Evolutionary conservation across 30 jellyfish, hydroid and myxozoan species (phyloP), one percentile per base, ranked within the genome.

Genomic region (Morbakka virulenta): DNA sequence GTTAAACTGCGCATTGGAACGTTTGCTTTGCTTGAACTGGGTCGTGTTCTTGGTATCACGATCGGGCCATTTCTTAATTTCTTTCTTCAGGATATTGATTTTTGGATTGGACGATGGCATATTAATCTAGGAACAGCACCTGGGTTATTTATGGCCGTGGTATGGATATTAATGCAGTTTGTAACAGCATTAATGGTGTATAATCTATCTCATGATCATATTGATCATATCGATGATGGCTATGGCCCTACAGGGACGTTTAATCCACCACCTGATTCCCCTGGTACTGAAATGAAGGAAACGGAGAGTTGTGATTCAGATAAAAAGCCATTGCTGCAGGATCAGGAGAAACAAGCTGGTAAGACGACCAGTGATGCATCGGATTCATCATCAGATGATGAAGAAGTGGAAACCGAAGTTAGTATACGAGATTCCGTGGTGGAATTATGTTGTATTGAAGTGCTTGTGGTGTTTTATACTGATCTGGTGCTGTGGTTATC

Each of bases 401-500:
- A 67, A 28, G 86, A 86, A 17, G 35, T 47, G 27, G 33, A 36
- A 23, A 27, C 14, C 0, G 81, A 35, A 12, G 68, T 83, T 1
- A 76, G 81, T 50, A 32, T 86, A 24, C 70, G 69, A 26, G 87
- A 78, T 1, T 79, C 91, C 28, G 28, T 86, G 11, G 69, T 53
- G 71, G 91, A 86, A 53, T 80, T 92, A 1, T 71, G 87, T 35
- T 86, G 96, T 11, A 24, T 82, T 2, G 98, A 92, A 61, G 74
- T 92, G 3, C 41, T 92, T 41, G 89, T 94, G 3, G 69, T 92
- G 22, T 92, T 92, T 52, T 92, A 85, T 57, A 76, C 96, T 11
- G 98, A 92, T 74, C 90, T 92, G 21, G 89, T 92, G 13, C 77
- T 92, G 25, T 80, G 96, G 96, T 91, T 92, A 2, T 94, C 95